Evolutionary conservation across 2,888 invertebrate species (phyloP).

Genomic region (Conops quadrifasciatus): DNA sequence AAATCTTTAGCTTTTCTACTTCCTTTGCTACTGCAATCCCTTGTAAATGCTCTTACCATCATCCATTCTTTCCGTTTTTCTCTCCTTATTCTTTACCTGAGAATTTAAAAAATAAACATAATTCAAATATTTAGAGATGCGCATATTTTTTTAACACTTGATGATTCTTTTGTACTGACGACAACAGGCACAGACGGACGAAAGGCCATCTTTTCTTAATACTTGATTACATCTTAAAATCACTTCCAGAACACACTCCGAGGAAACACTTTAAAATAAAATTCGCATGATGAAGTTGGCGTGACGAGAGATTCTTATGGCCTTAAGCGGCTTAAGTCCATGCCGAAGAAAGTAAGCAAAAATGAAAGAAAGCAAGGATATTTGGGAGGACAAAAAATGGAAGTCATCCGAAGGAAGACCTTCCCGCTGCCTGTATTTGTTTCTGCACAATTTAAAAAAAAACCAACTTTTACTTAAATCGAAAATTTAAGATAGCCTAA

Average conservation of each 20-base stretch:
- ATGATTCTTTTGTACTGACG: slow-evolving; percentile 44
- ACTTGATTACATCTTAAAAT: slow-evolving; percentile 31
- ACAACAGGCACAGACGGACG: slow-evolving; percentile 40
- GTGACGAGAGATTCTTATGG: slow-evolving; percentile 42
- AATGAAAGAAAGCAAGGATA: neutral
- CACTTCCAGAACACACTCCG: slow-evolving; percentile 21
- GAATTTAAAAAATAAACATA: neutral
- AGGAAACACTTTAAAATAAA: slow-evolving; percentile 45
- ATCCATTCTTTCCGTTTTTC: neutral
- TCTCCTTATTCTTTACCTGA: neutral
- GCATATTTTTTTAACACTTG: slow-evolving; percentile 34
- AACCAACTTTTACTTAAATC: too few relatives aligned
- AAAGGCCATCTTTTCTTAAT: slow-evolving; percentile 28
- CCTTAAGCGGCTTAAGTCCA: slow-evolving; percentile 40
- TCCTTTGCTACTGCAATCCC: too few relatives aligned
- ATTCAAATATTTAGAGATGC: neutral
- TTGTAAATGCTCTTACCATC: too few relatives aligned
- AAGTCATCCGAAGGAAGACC: too few relatives aligned
- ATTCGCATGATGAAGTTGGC: slow-evolving; percentile 56
- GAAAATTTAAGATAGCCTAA: too few relatives aligned
- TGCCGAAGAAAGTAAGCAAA: slow-evolving; percentile 3
- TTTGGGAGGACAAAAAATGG: slow-evolving; percentile 16
- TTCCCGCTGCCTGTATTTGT: too few relatives aligned
- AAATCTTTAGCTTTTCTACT: too few relatives aligned
- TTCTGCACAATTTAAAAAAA: too few relatives aligned